These are phyloP conservation scores for Trypoxylus dichotomus DNA, from an alignment of 1,140 invertebrate genomes.

Conservation along the genomic window DNA sequence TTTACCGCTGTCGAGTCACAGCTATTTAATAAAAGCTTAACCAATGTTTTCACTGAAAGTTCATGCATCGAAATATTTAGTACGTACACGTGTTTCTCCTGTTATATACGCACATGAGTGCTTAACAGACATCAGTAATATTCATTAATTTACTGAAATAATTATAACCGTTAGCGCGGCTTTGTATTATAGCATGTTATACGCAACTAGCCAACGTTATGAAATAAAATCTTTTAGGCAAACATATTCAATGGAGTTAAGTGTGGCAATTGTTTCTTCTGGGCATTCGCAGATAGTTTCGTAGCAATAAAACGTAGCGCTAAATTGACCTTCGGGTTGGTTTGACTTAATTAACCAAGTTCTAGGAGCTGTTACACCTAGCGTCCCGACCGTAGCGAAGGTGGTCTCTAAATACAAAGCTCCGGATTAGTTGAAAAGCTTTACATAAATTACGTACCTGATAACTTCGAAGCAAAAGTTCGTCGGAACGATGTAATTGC, in stretches of 20 bases:
- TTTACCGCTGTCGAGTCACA: no score
- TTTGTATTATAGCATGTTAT: not conserved
- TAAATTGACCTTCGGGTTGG: conserved; percentile 9
- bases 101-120: no score
- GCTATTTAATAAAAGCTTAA: no score
- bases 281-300: not conserved
- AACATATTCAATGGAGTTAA: conserved; percentile 11
- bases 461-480: not conserved
- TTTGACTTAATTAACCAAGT: conserved; percentile 19
- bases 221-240: not conserved
- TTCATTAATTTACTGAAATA: not conserved
- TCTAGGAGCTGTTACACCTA: not conserved
- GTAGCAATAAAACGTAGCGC: conserved; percentile 9
- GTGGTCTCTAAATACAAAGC: conserved; percentile 1
- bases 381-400: not conserved
- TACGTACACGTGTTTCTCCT: no score
- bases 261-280: conserved; percentile 6
- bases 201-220: not conserved
- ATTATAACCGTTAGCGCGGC: not conserved
- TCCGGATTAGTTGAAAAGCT: conserved; percentile 1
- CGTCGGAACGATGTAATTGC: not conserved
- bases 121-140: not conserved
- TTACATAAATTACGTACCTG: conserved; percentile 4
- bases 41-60: no score
- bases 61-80: no score